Evolutionary conservation across 2,113 vertebrate species (phyloP), one percentile per base, ranked within the genome.

Genomic region (Amblyornis subalaris): DNA sequence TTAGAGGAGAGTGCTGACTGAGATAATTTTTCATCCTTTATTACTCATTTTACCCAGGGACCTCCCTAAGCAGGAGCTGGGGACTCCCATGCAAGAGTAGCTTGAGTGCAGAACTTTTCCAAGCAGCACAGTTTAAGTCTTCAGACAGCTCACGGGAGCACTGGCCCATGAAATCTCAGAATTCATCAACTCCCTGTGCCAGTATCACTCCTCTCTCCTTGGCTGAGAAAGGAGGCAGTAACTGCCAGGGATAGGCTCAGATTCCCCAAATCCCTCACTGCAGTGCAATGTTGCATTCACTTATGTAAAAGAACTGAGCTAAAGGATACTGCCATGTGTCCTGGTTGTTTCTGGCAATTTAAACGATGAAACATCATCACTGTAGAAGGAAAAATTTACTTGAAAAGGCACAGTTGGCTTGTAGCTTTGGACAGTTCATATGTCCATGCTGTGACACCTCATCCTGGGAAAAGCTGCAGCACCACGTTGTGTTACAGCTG

Each of bases 201-300:
- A 47, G 45, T 3, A 80, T 74, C 84, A 24, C 23, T 93, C 20
- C 45, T 86, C 76, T 89, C 73, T 74, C 54, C 89, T 69, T 93
- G 86, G 83, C 70, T 87, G 61, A 35, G 57, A 81, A 75, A 57
- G 28, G 69, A 77, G 50, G 45, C 40, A 80, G 8, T 9, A 29
- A 89, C 31, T 64, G 65, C 86, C 0, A 20, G 76, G 86, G 67
- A 76, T 24, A 73, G 75, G 60, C 58, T 96, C 58, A 8, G 29
- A 76, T 26, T 87, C 84, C 80, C 89, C 80, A 81, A 8, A 73
- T 90, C 72, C 72, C 84, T 94, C 86, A 40, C 72, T 84, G 84
- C 73, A 45, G 65, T 13, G 65, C 84, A 75, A 64, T 16, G 33
- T 78, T 71, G 53, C 36, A 2, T 64, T 87, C 89, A 64, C 29